phyloP scores from a whole-genome alignment of 2,888 invertebrate genomes.

The Tortrix viridana region DNA sequence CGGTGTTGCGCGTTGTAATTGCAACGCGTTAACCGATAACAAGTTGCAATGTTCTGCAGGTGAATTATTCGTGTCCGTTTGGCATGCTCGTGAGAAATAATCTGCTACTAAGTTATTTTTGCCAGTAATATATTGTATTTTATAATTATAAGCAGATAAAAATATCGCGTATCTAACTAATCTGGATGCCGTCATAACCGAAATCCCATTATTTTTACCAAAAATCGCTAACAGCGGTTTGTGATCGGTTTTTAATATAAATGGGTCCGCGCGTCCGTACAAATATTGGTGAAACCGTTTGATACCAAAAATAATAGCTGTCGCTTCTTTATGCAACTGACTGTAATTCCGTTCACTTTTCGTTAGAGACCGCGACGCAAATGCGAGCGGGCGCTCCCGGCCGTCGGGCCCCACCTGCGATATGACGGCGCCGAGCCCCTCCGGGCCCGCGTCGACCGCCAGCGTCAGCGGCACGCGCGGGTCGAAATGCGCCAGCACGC shows the following conservation, averaged over 20 bases:
- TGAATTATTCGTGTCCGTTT: no score
- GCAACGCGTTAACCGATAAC: slow-evolving; percentile 9
- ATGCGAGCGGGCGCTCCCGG: no score
- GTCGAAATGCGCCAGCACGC: no score
- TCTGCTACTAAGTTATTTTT: neutral
- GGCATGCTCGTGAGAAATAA: no score
- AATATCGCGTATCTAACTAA: slow-evolving; percentile 36
- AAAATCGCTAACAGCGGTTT: slow-evolving; percentile 14
- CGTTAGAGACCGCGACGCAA: no score
- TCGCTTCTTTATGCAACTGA: slow-evolving; percentile 3
- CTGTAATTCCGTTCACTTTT: slow-evolving; percentile 8
- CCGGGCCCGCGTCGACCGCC: no score
- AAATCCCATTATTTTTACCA: slow-evolving; percentile 8
- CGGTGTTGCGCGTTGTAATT: neutral
- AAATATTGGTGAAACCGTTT: slow-evolving; percentile 15
- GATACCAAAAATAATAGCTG: slow-evolving; percentile 5
- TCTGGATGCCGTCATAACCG: slow-evolving; percentile 10
- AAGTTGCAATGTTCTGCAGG: neutral
- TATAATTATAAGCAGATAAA: slow-evolving; percentile 38
- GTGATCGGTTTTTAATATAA: slow-evolving; percentile 12
- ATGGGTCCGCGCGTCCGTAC: slow-evolving; percentile 3
- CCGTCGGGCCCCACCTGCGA: no score
- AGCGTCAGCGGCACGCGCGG: no score
- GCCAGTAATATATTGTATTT: neutral
- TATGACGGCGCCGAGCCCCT: no score